Evolutionary conservation across 2,113 vertebrate species (phyloP).

Genomic region (Halcyon senegalensis): DNA sequence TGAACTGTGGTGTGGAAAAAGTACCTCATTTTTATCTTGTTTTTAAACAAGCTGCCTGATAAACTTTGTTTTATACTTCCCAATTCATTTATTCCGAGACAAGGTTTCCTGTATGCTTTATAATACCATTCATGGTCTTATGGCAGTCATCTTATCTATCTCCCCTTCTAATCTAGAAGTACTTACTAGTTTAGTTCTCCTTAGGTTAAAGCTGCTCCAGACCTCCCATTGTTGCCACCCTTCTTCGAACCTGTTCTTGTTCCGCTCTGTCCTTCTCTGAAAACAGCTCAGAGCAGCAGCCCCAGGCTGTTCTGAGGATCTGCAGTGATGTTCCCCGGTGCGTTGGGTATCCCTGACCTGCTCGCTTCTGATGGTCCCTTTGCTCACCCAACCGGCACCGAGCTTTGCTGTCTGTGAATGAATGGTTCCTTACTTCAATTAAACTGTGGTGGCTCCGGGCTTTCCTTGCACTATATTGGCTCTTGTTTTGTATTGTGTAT

Average conservation of each 20-base stretch:
- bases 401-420: neutral
- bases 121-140: neutral
- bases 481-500: neutral
- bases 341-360: neutral
- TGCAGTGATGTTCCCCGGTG: neutral
- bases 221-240: fast-evolving
- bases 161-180: neutral
- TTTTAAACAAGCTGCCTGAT: neutral
- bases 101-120: neutral
- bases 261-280: neutral
- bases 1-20: conserved; percentile 10
- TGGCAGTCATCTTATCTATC: neutral
- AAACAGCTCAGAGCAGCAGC: neutral
- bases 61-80: neutral
- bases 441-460: neutral
- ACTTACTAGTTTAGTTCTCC: neutral
- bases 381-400: neutral
- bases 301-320: neutral
- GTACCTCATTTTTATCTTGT: conserved; percentile 16
- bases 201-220: neutral
- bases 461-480: neutral
- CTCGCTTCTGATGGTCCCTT: neutral
- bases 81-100: neutral
- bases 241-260: neutral
- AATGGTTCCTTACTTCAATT: neutral